A percentile compares a stretch with the other conserved stretches of the same genome.
Conservation (phyloP, 1,140 invertebrate species). For the Alviniconcha marisindica region DNA sequence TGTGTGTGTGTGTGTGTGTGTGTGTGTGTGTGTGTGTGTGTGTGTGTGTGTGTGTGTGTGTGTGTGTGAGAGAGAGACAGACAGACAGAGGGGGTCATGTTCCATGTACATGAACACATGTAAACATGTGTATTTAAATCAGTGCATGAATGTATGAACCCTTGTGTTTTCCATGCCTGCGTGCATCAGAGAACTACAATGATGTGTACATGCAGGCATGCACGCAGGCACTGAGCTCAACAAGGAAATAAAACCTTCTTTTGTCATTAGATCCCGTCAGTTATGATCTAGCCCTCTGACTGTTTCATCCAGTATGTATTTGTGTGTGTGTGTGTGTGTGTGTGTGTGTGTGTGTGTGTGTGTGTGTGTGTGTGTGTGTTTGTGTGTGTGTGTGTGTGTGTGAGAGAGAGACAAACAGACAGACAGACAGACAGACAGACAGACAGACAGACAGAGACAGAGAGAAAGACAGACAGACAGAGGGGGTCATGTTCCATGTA, state of each 20-base stretch:
- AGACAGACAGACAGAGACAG: constrained; percentile 1
- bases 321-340: neutral
- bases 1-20: neutral
- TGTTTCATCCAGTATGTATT: neutral
- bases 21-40: too few species aligned
- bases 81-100: neutral
- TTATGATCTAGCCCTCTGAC: too few species aligned
- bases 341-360: too few species aligned
- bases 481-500: neutral
- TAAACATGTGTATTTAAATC: neutral
- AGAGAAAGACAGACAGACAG: constrained; percentile 8
- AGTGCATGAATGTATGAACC: neutral
- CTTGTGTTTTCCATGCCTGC: neutral
- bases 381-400: neutral
- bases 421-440: neutral
- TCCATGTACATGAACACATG: neutral
- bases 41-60: neutral
- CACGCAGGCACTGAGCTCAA: neutral
- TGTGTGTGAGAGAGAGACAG: neutral
- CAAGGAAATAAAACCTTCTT: too few species aligned
- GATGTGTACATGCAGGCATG: neutral
- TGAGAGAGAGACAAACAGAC: neutral
- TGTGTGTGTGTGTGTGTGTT: neutral
- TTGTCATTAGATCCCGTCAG: too few species aligned
- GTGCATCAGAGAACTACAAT: neutral